phyloP scores from a whole-genome alignment of 2,888 invertebrate species.

The Aspidiotus rigidus region DNA sequence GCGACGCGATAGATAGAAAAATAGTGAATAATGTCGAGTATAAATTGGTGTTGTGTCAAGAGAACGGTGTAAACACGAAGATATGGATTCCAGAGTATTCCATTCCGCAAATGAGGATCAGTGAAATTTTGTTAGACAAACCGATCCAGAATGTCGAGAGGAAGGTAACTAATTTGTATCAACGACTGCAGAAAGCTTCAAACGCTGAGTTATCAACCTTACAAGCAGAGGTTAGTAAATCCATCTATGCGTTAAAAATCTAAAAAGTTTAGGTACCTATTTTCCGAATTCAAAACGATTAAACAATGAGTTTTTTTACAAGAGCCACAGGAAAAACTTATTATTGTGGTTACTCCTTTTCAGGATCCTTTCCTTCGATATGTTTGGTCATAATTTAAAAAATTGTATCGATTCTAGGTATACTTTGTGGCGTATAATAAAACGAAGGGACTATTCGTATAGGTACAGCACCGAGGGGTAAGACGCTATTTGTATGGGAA shows the following conservation, averaged over 20 bases:
- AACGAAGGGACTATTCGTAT: too few species aligned
- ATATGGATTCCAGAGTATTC: conserved; percentile 23
- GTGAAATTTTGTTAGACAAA: background rate
- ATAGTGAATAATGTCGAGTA: conserved; percentile 23
- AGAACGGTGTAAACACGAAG: conserved; percentile 23
- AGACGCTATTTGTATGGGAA: too few species aligned
- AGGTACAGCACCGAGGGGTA: too few species aligned
- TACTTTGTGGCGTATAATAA: too few species aligned
- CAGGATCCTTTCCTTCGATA: too few species aligned
- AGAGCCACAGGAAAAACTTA: too few species aligned
- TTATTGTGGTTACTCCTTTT: too few species aligned
- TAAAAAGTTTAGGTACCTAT: too few species aligned
- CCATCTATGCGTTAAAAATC: background rate
- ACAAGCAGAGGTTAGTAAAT: background rate
- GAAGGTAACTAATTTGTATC: background rate
- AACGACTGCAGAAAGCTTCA: background rate
- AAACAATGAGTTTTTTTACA: too few species aligned
- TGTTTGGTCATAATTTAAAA: too few species aligned
- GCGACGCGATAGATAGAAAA: conserved; percentile 18
- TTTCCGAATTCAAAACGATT: too few species aligned
- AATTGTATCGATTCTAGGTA: too few species aligned
- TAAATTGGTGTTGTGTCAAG: conserved; percentile 9
- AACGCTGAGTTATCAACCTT: background rate
- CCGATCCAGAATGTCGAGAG: background rate
- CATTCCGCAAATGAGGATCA: background rate